Conservation (phyloP, 1,140 invertebrate genomes). For the Diabrotica undecimpunctata region DNA sequence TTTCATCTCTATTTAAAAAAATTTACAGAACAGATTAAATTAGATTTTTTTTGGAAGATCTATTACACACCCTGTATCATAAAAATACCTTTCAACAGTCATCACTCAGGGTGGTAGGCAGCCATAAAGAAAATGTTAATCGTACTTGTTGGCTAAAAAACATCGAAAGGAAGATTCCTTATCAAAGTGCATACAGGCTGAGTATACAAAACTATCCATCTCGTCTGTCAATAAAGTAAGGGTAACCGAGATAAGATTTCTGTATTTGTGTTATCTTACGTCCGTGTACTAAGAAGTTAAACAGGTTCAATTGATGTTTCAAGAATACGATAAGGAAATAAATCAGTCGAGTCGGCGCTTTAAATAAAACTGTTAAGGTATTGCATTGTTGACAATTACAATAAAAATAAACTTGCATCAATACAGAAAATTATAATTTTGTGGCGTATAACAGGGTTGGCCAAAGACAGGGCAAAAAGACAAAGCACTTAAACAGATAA, state of each 20-base stretch:
- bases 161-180: neutral
- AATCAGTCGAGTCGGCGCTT: no score
- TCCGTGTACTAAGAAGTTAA: neutral
- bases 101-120: slow-evolving; percentile 1
- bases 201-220: neutral
- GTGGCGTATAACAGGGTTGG: no score
- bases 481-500: no score
- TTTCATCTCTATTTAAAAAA: no score
- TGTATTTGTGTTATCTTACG: neutral
- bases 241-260: neutral
- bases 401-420: no score
- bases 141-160: neutral
- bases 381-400: no score
- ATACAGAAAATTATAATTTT: no score
- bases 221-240: neutral
- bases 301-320: neutral
- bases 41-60: no score
- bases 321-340: no score
- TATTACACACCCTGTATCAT: neutral
- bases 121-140: neutral
- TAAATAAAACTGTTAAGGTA: no score
- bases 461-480: no score
- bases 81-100: neutral
- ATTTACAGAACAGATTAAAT: no score
- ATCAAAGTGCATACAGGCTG: neutral